These are phyloP conservation scores for Porites rus DNA, from an alignment of 92 coral and sea anemone species.

Conservation along the genomic window DNA sequence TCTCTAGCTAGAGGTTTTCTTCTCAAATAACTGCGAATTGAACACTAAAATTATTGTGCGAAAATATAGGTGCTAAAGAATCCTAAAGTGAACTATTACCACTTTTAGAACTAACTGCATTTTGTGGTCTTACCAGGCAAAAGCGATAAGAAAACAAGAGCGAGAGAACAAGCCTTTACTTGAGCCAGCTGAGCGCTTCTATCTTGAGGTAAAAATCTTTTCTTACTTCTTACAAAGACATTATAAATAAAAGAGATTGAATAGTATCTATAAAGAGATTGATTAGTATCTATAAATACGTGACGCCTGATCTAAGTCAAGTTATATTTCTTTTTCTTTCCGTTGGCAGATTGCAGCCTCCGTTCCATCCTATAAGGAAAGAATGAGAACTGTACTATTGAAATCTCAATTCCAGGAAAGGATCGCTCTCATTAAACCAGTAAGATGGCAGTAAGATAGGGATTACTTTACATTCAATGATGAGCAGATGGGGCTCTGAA, in stretches of 20 bases:
- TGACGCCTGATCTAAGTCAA: background rate
- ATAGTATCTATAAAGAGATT: background rate
- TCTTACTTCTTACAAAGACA: background rate
- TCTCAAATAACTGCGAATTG: too few relatives aligned
- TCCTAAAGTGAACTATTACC: too few relatives aligned
- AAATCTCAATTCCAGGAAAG: slow-evolving; percentile 75
- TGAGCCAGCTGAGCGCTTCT: slow-evolving; percentile 72
- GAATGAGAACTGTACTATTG: slow-evolving; percentile 75
- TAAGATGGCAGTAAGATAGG: slow-evolving; percentile 8
- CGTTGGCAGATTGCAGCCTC: slow-evolving; percentile 61
- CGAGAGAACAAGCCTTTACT: slow-evolving; percentile 49
- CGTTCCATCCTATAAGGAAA: slow-evolving; percentile 76
- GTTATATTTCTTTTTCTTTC: background rate
- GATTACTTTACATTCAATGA: background rate
- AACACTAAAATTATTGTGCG: too few relatives aligned
- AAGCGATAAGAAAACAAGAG: slow-evolving; percentile 60
- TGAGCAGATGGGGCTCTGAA: too few relatives aligned
- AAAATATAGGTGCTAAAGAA: too few relatives aligned
- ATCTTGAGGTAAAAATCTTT: slow-evolving; percentile 60
- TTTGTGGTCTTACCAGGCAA: slow-evolving; percentile 23
- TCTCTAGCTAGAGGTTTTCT: too few relatives aligned
- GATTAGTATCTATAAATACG: too few relatives aligned
- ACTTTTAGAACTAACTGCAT: background rate
- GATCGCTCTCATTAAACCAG: slow-evolving; percentile 65
- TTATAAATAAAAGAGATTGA: background rate